Conservation (phyloP, 2,888 invertebrate genomes). For the Sepioteuthis lessoniana region DNA sequence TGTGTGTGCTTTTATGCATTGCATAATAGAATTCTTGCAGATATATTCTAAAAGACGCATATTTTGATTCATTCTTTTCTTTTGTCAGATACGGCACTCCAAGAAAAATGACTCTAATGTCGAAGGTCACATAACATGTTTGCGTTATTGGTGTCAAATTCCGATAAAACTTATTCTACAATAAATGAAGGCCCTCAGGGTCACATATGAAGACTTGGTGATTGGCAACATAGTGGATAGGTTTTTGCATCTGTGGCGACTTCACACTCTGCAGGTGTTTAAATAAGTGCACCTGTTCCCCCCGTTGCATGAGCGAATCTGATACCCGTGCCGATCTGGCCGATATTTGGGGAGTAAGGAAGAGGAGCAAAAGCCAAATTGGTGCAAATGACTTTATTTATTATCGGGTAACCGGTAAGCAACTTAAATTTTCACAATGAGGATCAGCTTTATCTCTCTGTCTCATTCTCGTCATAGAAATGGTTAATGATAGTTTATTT, state of each 20-base stretch:
- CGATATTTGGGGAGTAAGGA: neutral
- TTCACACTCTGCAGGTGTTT: neutral
- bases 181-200: neutral
- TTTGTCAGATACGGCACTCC: neutral
- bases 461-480: too few relatives aligned
- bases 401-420: neutral
- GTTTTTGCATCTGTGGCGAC: neutral
- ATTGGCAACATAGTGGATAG: neutral
- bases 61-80: neutral
- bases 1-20: too few relatives aligned
- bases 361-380: neutral
- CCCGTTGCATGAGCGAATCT: neutral
- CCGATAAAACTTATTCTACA: neutral
- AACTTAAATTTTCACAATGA: neutral
- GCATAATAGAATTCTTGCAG: too few relatives aligned
- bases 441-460: neutral
- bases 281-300: neutral
- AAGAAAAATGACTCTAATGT: neutral
- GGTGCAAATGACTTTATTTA: slow-evolving; percentile 21
- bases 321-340: neutral
- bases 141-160: neutral
- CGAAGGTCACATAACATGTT: neutral
- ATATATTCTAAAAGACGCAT: too few relatives aligned
- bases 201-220: neutral
- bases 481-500: too few relatives aligned